These are phyloP conservation scores for Platysternon megacephalum DNA, from an alignment of 2,113 vertebrate genomes.

Conservation along the genomic window DNA sequence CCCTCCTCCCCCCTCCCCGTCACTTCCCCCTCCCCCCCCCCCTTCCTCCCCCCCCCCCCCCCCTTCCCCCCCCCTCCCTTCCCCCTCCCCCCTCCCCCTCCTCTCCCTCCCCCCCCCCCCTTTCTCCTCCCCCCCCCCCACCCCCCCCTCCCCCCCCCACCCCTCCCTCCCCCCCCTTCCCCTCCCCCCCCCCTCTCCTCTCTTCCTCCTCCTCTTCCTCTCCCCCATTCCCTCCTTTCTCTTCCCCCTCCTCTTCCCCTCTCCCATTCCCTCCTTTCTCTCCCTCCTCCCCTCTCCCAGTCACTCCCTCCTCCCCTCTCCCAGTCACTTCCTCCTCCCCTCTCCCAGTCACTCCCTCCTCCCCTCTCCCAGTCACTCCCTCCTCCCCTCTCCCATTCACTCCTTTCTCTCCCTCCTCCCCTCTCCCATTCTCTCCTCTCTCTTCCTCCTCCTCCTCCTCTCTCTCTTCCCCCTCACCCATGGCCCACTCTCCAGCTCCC, in stretches of 20 bases:
- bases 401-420: background rate
- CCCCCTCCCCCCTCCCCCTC: background rate
- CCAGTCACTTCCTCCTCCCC: rapidly evolving
- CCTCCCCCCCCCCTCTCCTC: too few relatives aligned
- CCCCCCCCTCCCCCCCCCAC: too few relatives aligned
- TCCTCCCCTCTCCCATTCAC: too few relatives aligned
- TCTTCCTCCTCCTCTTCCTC: too few relatives aligned
- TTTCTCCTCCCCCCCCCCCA: background rate
- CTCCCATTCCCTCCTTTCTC: too few relatives aligned
- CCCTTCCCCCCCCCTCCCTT: background rate
- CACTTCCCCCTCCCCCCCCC: background rate
- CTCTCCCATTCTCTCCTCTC: background rate
- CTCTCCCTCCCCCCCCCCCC: background rate
- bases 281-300: background rate
- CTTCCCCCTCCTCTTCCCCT: background rate
- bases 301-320: background rate
- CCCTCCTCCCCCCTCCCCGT: background rate
- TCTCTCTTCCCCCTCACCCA: background rate
- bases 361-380: rapidly evolving
- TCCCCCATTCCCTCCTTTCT: background rate
- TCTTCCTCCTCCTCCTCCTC: constrained; percentile 28
- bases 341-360: rapidly evolving
- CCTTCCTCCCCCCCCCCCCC: background rate
- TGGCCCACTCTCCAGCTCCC: rapidly evolving
- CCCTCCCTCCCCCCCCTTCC: background rate